phyloP scores from a whole-genome alignment of 2,797 vertebrate genomes.

The Momotus momota region DNA sequence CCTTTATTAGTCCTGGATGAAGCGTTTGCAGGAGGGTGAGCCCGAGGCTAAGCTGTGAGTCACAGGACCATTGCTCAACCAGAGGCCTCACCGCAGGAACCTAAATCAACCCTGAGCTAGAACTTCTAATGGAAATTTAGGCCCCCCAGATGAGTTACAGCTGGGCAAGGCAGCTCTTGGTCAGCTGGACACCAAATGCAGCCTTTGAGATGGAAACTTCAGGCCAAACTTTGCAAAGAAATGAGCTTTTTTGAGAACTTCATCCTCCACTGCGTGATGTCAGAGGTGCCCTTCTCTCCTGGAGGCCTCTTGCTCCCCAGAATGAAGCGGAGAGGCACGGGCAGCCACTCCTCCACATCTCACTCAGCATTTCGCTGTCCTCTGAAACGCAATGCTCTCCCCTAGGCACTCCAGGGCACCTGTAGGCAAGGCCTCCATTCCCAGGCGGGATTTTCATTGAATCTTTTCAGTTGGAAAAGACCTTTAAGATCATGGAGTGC shows the following conservation, averaged over 20 bases:
- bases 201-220: background rate
- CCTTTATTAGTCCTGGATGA: conserved; percentile 10
- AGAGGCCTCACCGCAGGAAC: background rate
- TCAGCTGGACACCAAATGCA: background rate
- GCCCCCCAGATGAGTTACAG: fast-evolving
- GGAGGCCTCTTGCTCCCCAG: no score
- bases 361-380: fast-evolving
- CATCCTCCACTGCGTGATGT: fast-evolving
- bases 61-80: background rate
- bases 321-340: no score
- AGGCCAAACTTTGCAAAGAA: background rate
- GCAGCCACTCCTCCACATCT: background rate
- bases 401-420: fast-evolving
- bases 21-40: background rate
- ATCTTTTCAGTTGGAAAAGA: no score
- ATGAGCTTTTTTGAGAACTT: background rate
- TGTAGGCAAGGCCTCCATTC: fast-evolving
- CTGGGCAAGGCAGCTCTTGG: background rate
- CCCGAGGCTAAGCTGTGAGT: background rate
- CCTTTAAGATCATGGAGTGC: no score
- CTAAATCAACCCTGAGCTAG: background rate
- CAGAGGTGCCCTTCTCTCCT: background rate
- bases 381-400: fast-evolving
- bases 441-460: background rate
- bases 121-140: background rate